Conservation (phyloP, 2,888 invertebrate genomes). For the Cantharis rufa region DNA sequence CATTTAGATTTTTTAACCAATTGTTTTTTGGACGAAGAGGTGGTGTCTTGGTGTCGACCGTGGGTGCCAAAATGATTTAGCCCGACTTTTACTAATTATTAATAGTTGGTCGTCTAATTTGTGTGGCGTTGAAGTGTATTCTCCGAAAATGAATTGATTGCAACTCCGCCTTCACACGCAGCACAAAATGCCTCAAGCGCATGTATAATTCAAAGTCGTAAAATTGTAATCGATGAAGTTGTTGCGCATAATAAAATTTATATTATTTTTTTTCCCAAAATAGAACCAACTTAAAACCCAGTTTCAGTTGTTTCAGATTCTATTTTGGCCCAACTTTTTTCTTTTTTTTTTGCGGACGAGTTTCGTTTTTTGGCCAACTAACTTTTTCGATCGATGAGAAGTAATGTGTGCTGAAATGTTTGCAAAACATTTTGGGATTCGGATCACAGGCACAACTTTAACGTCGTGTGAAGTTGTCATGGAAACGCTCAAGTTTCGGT, state of each 20-base stretch:
- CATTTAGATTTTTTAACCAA: not conserved
- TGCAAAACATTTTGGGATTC: not conserved
- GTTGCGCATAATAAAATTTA: slow-evolving; percentile 10
- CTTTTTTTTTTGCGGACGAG: not conserved
- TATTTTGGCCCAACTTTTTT: not conserved
- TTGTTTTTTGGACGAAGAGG: not conserved
- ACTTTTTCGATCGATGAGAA: not conserved
- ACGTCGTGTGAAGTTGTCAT: not conserved
- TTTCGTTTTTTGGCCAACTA: not conserved
- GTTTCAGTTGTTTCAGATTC: not conserved
- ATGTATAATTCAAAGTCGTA: slow-evolving; percentile 11
- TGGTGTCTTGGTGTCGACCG: not conserved
- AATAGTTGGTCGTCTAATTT: not conserved
- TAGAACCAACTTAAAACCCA: not conserved
- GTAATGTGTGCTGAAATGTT: not conserved
- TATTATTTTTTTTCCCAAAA: not conserved
- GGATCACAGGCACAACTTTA: not conserved
- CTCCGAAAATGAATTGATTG: not conserved
- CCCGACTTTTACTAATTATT: not conserved
- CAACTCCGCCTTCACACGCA: not conserved
- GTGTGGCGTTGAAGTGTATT: slow-evolving; percentile 1
- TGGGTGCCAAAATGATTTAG: not conserved
- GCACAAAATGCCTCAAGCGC: not conserved
- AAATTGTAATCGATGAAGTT: slow-evolving; percentile 11
- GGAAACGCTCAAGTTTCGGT: not conserved